Base-by-base conservation (phyloP, 2,797 vertebrate species). In the Lacerta viridis region DNA sequence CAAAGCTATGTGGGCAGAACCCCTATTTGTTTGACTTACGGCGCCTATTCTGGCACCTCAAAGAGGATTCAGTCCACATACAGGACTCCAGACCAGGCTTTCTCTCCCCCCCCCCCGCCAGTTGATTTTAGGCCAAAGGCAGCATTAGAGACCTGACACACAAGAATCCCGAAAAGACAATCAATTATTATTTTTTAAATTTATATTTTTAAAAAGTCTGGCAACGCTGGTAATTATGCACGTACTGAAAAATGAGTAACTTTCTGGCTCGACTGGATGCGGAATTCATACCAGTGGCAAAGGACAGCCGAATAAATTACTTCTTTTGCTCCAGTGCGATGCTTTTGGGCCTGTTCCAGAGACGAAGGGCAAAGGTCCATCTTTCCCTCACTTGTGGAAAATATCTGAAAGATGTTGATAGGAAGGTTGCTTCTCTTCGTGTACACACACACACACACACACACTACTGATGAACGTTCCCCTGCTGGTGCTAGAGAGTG, bases 301-400 rank as follows among this genome's bases (percentile, higher is more conserved):
- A 92, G 64, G 89, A 93, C 91, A 93, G 55, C 88, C 85, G 90
- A 93, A 84, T 91, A 94, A 95, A 91, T 88, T 93, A 89, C 80
- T 66, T 83, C 81, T 87, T 90, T 59, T 83, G 74, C 78, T 89
- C 68, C 77, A 89, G 5, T n/a, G 39, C 41, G 66, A 20, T 55
- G 39, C 50, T 7, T 74, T 55, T 89, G 78, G 39, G 17, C 39
- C 23, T 75, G n/a, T 75, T 77, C 83, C 83, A 80, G 46, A 89
- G 41, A 79, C 25, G 68, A 85, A 89, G 39, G 69, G 69, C 69
- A 55, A 85, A 80, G 18, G 69, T 64, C 77, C 69, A 75, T 75
- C 46, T 23, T 89, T 85, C 9, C 75, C 76, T 89, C 69, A 36
- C 77, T 75, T 13, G 25, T 46, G 77, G 68, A 85, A 85, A 80